Evolutionary conservation across 2,113 vertebrate genomes (phyloP).

Genomic region (Gobiocypris rarus): DNA sequence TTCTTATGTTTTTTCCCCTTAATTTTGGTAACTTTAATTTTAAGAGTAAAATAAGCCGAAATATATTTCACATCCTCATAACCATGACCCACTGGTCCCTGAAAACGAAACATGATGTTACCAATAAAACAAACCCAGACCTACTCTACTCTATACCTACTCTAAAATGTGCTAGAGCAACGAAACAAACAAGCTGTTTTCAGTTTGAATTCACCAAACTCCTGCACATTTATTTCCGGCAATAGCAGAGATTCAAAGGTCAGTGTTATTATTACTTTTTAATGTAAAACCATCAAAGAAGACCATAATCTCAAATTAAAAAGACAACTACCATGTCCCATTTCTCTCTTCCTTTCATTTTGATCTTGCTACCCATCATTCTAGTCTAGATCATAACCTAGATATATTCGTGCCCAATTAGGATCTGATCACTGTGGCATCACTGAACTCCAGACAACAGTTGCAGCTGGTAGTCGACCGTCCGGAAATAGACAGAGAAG

Average conservation of each 20-base stretch:
- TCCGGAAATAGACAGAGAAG: constrained; percentile 78
- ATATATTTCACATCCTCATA: background rate
- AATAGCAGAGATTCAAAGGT: constrained; percentile 11
- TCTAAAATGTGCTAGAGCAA: background rate
- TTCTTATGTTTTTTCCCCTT: no score
- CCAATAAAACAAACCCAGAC: constrained; percentile 49
- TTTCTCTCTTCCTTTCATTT: constrained; percentile 3
- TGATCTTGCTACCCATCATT: background rate
- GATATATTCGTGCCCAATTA: constrained; percentile 65
- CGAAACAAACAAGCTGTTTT: background rate
- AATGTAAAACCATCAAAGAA: background rate
- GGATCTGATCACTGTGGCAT: constrained; percentile 74
- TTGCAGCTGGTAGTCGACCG: constrained; percentile 63
- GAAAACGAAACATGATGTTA: constrained; percentile 45
- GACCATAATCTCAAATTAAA: constrained; percentile 4
- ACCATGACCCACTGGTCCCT: background rate
- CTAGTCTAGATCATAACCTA: background rate
- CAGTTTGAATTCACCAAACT: background rate
- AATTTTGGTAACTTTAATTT: no score
- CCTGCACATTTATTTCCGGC: background rate
- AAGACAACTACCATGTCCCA: background rate
- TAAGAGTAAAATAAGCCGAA: background rate
- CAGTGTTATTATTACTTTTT: constrained; percentile 19
- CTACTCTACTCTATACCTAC: background rate
- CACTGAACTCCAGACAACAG: constrained; percentile 65